Evolutionary conservation across 2,888 invertebrate genomes (phyloP).

Genomic region (Acanthosoma haemorrhoidale): DNA sequence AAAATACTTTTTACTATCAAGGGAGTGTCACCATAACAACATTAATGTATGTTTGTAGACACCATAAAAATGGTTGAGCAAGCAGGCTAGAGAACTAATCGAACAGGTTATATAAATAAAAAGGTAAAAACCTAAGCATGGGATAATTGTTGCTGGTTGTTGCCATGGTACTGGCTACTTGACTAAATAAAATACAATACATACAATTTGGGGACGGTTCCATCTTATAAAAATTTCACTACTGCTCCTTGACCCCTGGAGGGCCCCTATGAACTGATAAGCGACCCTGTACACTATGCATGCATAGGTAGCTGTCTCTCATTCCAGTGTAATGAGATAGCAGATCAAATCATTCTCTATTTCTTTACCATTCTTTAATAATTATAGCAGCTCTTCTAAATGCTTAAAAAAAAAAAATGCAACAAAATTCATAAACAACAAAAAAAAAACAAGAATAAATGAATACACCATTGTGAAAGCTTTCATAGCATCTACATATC

Average conservation of each 20-base stretch:
- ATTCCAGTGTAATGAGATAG: neutral
- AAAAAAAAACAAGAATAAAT: no score
- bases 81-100: neutral
- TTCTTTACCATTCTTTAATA: no score
- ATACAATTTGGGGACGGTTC: slow-evolving; percentile 16
- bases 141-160: neutral
- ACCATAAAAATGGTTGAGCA: neutral
- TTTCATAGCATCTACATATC: no score
- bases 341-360: neutral
- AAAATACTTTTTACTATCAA: no score
- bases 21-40: no score
- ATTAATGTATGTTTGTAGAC: no score
- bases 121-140: neutral
- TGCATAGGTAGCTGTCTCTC: neutral
- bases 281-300: slow-evolving; percentile 35
- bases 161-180: no score
- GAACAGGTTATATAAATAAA: neutral
- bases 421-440: no score
- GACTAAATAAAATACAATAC: no score
- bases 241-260: slow-evolving; percentile 66
- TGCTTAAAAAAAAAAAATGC: no score
- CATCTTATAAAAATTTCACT: slow-evolving; percentile 51
- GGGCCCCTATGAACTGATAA: slow-evolving; percentile 51
- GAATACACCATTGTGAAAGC: no score
- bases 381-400: no score